phyloP scores from a whole-genome alignment of 2,888 invertebrate species.

The Drosophila merina region DNA sequence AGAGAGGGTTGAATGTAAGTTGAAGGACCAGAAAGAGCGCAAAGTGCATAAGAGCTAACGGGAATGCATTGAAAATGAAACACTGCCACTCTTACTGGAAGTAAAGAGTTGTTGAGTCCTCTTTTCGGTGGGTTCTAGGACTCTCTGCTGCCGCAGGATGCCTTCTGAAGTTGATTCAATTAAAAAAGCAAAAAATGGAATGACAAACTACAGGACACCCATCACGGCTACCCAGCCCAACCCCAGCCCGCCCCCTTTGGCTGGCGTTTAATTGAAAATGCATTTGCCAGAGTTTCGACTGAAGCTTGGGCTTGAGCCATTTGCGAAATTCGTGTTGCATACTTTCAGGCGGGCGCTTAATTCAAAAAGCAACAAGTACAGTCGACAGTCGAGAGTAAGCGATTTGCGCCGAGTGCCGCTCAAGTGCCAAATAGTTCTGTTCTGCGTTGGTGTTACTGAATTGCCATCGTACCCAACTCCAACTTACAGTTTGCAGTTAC shows the following conservation, averaged over 20 bases:
- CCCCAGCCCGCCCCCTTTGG: background rate
- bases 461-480: background rate
- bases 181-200: conserved; percentile 49
- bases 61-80: conserved; percentile 52
- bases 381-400: conserved; percentile 22
- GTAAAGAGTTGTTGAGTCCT: conserved; percentile 41
- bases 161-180: conserved; percentile 34
- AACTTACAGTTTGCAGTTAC: background rate
- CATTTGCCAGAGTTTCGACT: conserved; percentile 29
- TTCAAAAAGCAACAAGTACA: conserved; percentile 54
- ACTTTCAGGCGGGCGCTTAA: conserved; percentile 42
- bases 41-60: conserved; percentile 9
- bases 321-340: conserved; percentile 44
- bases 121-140: conserved; percentile 1
- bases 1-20: conserved; percentile 29
- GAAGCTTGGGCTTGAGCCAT: conserved; percentile 29
- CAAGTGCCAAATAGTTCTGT: conserved; percentile 34
- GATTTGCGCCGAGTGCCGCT: conserved; percentile 27
- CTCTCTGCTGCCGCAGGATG: conserved; percentile 6
- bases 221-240: background rate
- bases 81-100: conserved; percentile 75
- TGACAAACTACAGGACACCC: conserved; percentile 15
- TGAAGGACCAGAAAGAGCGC: conserved; percentile 15
- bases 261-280: conserved; percentile 43
- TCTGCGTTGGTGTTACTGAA: conserved; percentile 1